Evolutionary conservation across 2,113 vertebrate species (phyloP).

Genomic region (Dasyornis broadbenti): DNA sequence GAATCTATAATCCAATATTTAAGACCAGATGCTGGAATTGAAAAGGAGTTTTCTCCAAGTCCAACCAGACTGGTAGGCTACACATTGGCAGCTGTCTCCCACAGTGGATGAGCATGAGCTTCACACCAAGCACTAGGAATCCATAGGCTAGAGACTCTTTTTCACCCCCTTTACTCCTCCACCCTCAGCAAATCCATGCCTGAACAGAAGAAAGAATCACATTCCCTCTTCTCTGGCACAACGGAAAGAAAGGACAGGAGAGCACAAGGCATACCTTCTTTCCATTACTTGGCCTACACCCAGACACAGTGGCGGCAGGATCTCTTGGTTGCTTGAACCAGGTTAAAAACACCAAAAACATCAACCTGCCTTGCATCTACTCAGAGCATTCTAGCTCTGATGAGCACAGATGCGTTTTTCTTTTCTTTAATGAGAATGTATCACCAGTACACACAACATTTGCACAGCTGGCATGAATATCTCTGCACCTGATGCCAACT

Average conservation of each 20-base stretch:
- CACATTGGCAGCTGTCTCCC: neutral
- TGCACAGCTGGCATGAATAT: neutral
- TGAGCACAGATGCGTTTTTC: neutral
- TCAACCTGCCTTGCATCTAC: neutral
- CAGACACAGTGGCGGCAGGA: neutral
- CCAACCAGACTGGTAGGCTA: neutral
- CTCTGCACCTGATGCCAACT: neutral
- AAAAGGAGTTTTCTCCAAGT: neutral
- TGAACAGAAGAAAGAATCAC: neutral
- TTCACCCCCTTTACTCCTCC: rapidly evolving
- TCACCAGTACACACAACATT: neutral
- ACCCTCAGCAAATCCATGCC: neutral
- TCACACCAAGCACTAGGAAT: neutral
- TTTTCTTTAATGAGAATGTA: neutral
- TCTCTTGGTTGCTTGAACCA: neutral
- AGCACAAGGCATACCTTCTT: neutral
- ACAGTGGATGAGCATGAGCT: neutral
- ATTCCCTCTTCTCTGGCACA: neutral
- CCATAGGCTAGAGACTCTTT: neutral
- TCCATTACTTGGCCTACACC: neutral
- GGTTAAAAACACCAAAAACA: neutral
- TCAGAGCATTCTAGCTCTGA: neutral
- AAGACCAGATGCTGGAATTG: neutral
- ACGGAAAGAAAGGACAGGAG: neutral
- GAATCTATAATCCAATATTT: neutral